Evolutionary conservation across 2,888 invertebrate genomes (phyloP), one percentile per base, ranked within the genome.

Genomic region (Cheilosia impressa): DNA sequence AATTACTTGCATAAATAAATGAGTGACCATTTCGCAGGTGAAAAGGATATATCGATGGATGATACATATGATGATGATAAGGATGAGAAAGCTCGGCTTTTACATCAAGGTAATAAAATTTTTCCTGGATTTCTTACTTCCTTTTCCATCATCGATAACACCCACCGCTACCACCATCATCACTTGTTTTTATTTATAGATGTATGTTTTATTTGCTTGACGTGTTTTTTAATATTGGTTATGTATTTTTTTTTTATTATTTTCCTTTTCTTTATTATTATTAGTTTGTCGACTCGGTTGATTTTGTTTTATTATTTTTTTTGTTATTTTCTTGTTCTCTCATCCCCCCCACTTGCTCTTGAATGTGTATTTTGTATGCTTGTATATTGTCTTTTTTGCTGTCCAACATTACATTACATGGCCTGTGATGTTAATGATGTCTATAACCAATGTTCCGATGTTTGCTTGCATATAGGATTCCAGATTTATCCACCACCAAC

Each of bases 401-500:
- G 83, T 87, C 73, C 78, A 73, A 83, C 87, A 87, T 82, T 83
- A 75, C 83, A 87, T 83, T 87, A 87, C 83, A 83, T 83, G 87
- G 82, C 63, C 57, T 87, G 87, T 87, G 83, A 73, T 83, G 77
- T 58, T 75, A 84, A 85, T 85, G 85, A 80, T 81, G 85, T 81
- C 85, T 85, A 85, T 85, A 85, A 85, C 85, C 60, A 85, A 81
- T 85, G 85, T 85, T 85, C 80, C 85, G 85, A 85, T 85, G 76
- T 85, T 85, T 85, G 85, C 85, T 85, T 85, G 85, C 80, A 41
- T 85, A 72, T 91, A 95, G 96, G 96, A 90, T 96, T 96, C 92
- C 96, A 96, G 92, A 96, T 96, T 85, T 96, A 96, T 92, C 96
- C 96, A 87, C 96, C 96, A 82, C 96, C 96, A 69, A 96, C 96